Evolutionary conservation across 2,113 vertebrate species (phyloP), one percentile per base, ranked within the genome.

Genomic region (Lepus timidus): DNA sequence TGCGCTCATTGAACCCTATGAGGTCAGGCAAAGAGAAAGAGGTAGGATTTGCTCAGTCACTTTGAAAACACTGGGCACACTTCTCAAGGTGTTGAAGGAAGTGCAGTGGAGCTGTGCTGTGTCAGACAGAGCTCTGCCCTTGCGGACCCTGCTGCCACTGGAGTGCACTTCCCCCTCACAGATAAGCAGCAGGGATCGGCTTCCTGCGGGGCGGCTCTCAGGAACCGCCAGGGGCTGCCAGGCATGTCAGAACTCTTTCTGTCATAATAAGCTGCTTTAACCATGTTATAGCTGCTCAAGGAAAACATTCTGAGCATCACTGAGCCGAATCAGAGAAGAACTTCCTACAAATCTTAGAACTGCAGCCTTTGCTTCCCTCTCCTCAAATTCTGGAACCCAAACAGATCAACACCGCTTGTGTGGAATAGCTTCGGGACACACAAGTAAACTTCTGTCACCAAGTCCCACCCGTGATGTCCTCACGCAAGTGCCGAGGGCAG

Each of bases 251-350:
- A 90, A 36, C 17, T 76, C 70, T 89, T 55, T 36, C 49, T 19
- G 3, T 90, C 39, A 39, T 64, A 89, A 86, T 49, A 76, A 93
- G n/a, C 33, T 65, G 27, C 51, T 71, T 79, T 91, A 95, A 93
- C 89, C 33, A 62, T 1, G 3, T 79, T 55, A 12, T 25, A 68
- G 58, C 73, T 85, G 31, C 65, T 85, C 25, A 27, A 67, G 44
- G 61, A 86, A 96, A 90, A 88, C 9, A 88, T 3, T 0, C 58
- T 20, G 20, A 88, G 70, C 86, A 13, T 84, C 89, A 71, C 31
- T 73, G 70, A 95, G 55, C 25, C 82, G 78, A 83, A 27, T 49
- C 49, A 6, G 9, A 29, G 31, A 65, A 92, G 85, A 83, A 74
- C 55, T 93, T 36, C 27, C 49, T 52, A 62, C 19, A 80, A 12